Base-by-base conservation (phyloP, 2,113 vertebrate genomes). In the Delphinus delphis region DNA sequence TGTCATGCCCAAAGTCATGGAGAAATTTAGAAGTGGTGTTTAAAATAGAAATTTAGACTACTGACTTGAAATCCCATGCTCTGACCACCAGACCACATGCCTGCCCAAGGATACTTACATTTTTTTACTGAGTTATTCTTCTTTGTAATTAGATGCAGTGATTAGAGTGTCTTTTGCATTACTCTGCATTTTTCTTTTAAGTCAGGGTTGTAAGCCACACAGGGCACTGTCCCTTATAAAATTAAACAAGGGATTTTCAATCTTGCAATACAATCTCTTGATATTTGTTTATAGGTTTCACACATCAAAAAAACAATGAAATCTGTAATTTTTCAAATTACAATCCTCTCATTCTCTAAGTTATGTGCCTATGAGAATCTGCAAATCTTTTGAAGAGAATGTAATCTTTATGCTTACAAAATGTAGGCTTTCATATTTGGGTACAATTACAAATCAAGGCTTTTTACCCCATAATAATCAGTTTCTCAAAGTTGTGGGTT, bases 291-390 rank as follows among this genome's bases (percentile, higher is more conserved):
- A 97, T 97, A 97, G 96, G 97, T 96, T 98, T 98, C 97, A 98
- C 98, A 98, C 98, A 98, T 98, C 98, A 98, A 98, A 98, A 97
- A 98, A 98, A 98, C 97, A 98, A 98, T 98, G 98, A 98, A 97
- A 98, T 98, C 98, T 98, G 96, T 98, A 98, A 98, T 98, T 98
- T 98, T 98, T 98, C 96, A 98, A 98, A 98, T 98, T 98, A 98
- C 77, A 96, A 96, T 98, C 97, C 97, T 98, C 96, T 98, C 95
- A 95, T 98, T 97, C 96, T 97, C 98, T 97, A 93, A 97, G 97
- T 97, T 97, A 97, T 98, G 94, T 97, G 96, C 96, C 97, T 97
- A 96, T 94, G 97, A 97, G 95, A 97, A 97, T 95, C 97, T 97
- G 96, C 68, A 97, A 44, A 92, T 97, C 98, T 97, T 98, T 98